Base-by-base conservation (phyloP, 2,113 vertebrate genomes). In the Narcine bancroftii region DNA sequence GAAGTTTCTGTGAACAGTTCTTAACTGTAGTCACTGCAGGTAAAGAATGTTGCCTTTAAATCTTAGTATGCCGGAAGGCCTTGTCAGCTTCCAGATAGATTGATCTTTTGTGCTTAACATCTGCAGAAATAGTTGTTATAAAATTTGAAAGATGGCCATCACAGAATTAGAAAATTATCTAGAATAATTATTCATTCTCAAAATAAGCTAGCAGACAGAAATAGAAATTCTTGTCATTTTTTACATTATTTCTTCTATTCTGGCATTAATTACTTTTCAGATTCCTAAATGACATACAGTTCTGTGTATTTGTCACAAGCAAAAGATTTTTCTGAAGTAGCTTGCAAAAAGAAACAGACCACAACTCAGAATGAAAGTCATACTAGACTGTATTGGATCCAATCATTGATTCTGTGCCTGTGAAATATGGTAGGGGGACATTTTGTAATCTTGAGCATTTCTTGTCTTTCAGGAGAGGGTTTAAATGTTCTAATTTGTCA, bases 61-160 rank as follows among this genome's bases (percentile, higher is more conserved):
- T 60, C 81, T 60, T 85, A 0, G 6, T 2, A 33, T 85, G 53
- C 33, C 33, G 1, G 81, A 85, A 85, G 50, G 33, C 29, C 53
- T n/a, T 85, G 33, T 56, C 81, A 85, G 45, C 45, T 81, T 77
- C 75, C 75, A 77, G 42, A 77, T 53, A 81, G 47, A 81, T 53
- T n/a, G 47, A 85, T 56, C 81, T 60, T 36, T 60, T 19, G 15
- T 5, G 15, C 21, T 19, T 60, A 56, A 60, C 81, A 85, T n/a
- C 53, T 85, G 81, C 50, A 60, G 36, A 85, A 85, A 60, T 60
- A 29, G 15, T 85, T 85, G 29, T 2, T 56, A 56, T n/a, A 60
- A 85, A 36, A 60, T 60, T 85, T 85, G 33, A 60, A 60, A 60
- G 33, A 36, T 60, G 81, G 81, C 4, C 29, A 17, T 85, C 15